Evolutionary conservation across 1,140 invertebrate genomes (phyloP).

Genomic region (Chelonus insularis): DNA sequence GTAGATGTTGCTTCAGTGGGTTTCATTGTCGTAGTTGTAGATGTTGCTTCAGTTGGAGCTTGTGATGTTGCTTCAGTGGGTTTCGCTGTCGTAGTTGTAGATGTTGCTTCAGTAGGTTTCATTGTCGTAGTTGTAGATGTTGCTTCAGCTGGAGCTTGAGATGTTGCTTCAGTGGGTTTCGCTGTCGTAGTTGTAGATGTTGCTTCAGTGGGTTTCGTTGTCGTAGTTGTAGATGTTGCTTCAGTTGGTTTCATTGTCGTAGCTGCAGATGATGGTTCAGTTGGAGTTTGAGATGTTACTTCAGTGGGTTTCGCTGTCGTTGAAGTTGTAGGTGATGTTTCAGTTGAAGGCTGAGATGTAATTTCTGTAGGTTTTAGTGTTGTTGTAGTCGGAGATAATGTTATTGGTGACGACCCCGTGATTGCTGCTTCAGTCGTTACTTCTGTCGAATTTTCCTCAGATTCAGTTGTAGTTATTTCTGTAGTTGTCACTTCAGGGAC

Average conservation of each 20-base stretch:
- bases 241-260: too few relatives aligned
- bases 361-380: conserved; percentile 34
- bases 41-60: conserved; percentile 27
- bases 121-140: too few relatives aligned
- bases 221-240: too few relatives aligned
- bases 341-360: conserved; percentile 25
- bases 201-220: too few relatives aligned
- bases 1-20: not conserved
- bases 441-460: not conserved
- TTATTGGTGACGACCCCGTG: conserved; percentile 25
- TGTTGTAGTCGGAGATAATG: conserved; percentile 34
- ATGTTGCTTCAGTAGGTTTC: too few relatives aligned
- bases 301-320: conserved; percentile 27
- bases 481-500: not conserved
- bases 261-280: too few relatives aligned
- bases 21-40: not conserved
- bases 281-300: too few relatives aligned
- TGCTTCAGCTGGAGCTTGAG: too few relatives aligned
- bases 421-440: not conserved
- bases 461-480: not conserved
- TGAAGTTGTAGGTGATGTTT: not conserved
- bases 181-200: too few relatives aligned
- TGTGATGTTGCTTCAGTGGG: too few relatives aligned
- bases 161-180: too few relatives aligned
- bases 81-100: too few relatives aligned